Base-by-base conservation (phyloP, 2,113 vertebrate species). In the Chaetodon auriga region DNA sequence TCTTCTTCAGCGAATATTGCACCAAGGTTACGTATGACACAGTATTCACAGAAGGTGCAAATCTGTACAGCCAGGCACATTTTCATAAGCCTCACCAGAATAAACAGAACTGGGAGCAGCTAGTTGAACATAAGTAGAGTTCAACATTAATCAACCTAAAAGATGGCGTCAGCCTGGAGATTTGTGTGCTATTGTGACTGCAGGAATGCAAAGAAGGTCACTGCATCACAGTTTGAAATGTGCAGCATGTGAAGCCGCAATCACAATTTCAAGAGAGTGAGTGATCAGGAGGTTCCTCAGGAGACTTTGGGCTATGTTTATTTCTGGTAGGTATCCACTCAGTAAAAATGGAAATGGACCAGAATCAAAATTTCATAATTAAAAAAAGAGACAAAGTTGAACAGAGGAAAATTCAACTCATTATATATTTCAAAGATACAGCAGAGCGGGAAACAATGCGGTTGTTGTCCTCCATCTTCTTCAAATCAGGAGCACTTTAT, bases 401-500 rank as follows among this genome's bases (percentile, higher is more conserved):
- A 78, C 36, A 55, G 77, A 72, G 62, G 82, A 54, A 3, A 75
- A 60, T 81, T 71, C 5, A 68, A 83, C 74, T 76, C 46, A 87
- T 86, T 76, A 78, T 36, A 74, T 7, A 13, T 81, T 68, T 35
- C 68, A 81, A 88, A 85, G 64, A 74, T 71, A 61, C 55, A 19
- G 38, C 36, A 23, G 48, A 60, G 1, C 66, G 79, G 45, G 43
- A 46, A 75, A 58, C 54, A 49, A 82, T 85, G 35, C 25, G 74
- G 71, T 85, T 79, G 62, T 64, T 73, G 41, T 81, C 63, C 19
- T 87, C 53, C 7, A 53, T 74, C 68, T 75, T 60, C 65, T 30
- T 65, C n/a, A 72, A 61, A 90, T 68, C 45, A 85, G 74, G 61
- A 71, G 36, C 43, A 45, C 10, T 58, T 68, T 18, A 68, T 1